These are phyloP conservation scores for Cossypha dichroa DNA, from an alignment of 2,797 vertebrate genomes.

Conservation along the genomic window DNA sequence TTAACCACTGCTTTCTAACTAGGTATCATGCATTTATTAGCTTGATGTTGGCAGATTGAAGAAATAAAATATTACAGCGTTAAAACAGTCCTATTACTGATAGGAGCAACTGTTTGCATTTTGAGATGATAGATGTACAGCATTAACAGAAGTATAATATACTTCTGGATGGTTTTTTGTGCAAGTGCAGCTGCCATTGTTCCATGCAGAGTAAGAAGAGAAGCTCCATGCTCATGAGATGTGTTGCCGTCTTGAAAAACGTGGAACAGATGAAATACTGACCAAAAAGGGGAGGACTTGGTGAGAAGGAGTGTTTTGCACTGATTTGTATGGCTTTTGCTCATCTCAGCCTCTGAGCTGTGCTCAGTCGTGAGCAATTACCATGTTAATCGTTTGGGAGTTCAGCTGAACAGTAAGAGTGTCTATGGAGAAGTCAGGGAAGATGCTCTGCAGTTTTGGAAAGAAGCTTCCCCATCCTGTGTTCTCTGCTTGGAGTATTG, in stretches of 20 bases:
- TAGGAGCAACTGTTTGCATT: not conserved
- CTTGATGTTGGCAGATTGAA: not conserved
- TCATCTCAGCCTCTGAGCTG: not conserved
- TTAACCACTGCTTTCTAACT: not conserved
- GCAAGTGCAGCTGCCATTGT: not conserved
- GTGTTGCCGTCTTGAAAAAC: not conserved
- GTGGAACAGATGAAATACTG: not conserved
- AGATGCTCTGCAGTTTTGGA: not conserved
- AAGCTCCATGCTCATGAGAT: not conserved
- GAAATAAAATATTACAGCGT: not conserved
- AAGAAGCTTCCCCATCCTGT: not conserved
- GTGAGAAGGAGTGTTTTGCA: not conserved
- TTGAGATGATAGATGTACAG: not conserved
- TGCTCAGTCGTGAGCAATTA: not conserved
- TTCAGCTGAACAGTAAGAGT: not conserved
- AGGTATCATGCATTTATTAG: not conserved
- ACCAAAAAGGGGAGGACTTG: not conserved
- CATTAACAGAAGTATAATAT: not conserved
- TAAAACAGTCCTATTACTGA: not conserved
- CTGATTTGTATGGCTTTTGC: not conserved
- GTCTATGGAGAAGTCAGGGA: not conserved
- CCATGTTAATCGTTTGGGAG: not conserved
- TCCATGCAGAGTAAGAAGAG: not conserved
- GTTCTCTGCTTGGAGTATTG: not conserved
- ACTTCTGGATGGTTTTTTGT: not conserved